Evolutionary conservation across 2,888 invertebrate genomes (phyloP).

Genomic region (Achlya flavicornis): DNA sequence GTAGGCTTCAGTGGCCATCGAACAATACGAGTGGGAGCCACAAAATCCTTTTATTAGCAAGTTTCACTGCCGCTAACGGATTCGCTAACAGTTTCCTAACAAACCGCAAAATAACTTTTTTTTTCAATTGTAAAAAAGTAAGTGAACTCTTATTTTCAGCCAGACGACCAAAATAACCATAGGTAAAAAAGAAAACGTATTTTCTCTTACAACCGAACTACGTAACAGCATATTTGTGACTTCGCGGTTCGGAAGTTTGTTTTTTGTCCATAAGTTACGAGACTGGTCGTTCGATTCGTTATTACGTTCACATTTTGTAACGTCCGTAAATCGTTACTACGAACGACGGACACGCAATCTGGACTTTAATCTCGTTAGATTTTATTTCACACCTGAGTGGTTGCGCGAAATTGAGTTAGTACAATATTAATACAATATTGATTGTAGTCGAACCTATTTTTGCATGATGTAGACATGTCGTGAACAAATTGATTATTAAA

Average conservation of each 20-base stretch:
- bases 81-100: slow-evolving; percentile 6
- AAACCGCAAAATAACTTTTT: slow-evolving; percentile 4
- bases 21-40: background rate
- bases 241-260: slow-evolving; percentile 39
- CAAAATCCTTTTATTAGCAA: background rate
- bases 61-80: background rate
- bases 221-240: slow-evolving; percentile 37
- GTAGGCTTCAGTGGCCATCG: background rate
- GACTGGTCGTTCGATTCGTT: slow-evolving; percentile 42
- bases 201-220: slow-evolving; percentile 20
- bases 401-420: slow-evolving; percentile 29
- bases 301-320: slow-evolving; percentile 44
- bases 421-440: slow-evolving; percentile 5
- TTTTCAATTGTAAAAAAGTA: slow-evolving; percentile 1
- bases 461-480: background rate
- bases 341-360: slow-evolving; percentile 54
- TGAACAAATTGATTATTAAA: background rate
- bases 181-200: slow-evolving; percentile 9
- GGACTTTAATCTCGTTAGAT: slow-evolving; percentile 59
- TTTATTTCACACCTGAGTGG: slow-evolving; percentile 71
- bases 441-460: background rate
- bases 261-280: slow-evolving; percentile 53
- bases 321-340: slow-evolving; percentile 44
- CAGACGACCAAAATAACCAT: slow-evolving; percentile 5
- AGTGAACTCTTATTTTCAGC: slow-evolving; percentile 2